Evolutionary conservation across 2,113 vertebrate genomes (phyloP).

Genomic region (Neofelis nebulosa): DNA sequence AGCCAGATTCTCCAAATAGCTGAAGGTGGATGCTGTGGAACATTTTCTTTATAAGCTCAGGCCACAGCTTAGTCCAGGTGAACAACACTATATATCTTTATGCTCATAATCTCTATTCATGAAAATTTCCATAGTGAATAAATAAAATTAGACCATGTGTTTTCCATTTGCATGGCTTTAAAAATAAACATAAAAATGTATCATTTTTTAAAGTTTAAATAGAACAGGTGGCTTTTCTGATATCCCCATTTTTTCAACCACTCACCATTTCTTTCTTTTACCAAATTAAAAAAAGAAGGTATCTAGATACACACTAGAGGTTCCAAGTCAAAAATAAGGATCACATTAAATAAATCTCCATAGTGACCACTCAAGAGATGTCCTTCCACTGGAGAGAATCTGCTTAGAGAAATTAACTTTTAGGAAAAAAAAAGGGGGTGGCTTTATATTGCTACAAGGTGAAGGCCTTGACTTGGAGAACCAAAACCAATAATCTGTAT

Average conservation of each 20-base stretch:
- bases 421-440: background rate
- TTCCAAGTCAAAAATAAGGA: background rate
- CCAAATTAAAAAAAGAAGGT: background rate
- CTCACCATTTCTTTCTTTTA: constrained; percentile 1
- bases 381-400: background rate
- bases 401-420: background rate
- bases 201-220: constrained; percentile 15
- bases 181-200: constrained; percentile 42
- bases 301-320: background rate
- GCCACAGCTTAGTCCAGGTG: background rate
- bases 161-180: constrained; percentile 24
- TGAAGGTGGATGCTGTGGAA: background rate
- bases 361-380: background rate
- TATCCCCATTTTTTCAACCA: background rate
- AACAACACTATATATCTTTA: background rate
- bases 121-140: constrained; percentile 3
- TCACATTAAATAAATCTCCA: constrained; percentile 16
- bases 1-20: background rate
- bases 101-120: constrained; percentile 6
- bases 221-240: constrained; percentile 22
- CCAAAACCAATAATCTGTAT: background rate
- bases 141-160: constrained; percentile 27
- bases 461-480: background rate
- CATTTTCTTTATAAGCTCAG: background rate
- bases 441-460: background rate